Evolutionary conservation across 2,113 vertebrate genomes (phyloP), one percentile per base, ranked within the genome.

Genomic region (Eclectus roratus): DNA sequence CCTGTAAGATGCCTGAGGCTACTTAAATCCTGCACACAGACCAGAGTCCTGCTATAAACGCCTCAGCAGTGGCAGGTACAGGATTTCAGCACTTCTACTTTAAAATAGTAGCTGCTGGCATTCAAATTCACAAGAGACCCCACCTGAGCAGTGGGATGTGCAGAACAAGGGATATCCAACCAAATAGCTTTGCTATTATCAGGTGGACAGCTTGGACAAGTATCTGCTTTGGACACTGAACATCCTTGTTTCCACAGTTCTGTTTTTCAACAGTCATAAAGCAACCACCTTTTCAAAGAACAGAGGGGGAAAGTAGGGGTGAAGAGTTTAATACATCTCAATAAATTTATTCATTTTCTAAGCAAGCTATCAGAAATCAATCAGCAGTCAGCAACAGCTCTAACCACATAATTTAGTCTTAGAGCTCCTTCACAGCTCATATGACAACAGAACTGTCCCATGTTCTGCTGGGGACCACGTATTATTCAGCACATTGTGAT

Each of bases 341-440:
- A 37, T 55, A 88, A 72, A 61, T 37, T 20, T 73, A 87, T 74
- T 93, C 70, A 17, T 94, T 80, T 84, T 79, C 82, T 77, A 21
- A 81, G 64, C 53, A 85, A 91, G 69, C 63, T 91, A 73, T 80
- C 82, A 91, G 83, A 89, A 93, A 93, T 79, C 82, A 94, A 76
- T 55, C 86, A 76, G 47, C 60, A 89, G 58, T 52, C 85, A 91
- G 65, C 33, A 85, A 55, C 47, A 85, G 47, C 58, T 86, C 85
- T 79, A 65, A 72, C 23, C 64, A 35, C 55, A 39, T 72, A 96
- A 90, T 81, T 96, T 81, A 84, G 80, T 94, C 77, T 87, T 78
- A 49, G 60, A 46, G n/a, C 37, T 80, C n/a, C 73, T 87, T 81
- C 64, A 63, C n/a, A 91, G 85, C 43, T 89, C 61, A 3, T 60